These are phyloP conservation scores for Ochropacha duplaris DNA, from an alignment of 2,888 invertebrate species.

Conservation along the genomic window DNA sequence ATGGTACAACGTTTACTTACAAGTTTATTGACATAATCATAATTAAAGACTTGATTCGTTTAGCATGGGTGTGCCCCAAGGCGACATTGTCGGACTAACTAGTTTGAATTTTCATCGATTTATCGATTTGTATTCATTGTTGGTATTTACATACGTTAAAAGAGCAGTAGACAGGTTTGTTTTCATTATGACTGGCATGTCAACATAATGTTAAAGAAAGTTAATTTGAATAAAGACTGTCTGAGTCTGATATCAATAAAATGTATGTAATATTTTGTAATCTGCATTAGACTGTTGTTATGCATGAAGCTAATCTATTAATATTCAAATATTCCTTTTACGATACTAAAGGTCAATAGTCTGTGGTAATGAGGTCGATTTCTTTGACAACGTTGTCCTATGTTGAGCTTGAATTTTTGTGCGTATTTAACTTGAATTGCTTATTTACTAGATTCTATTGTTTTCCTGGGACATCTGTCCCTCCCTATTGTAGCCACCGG, in stretches of 20 bases:
- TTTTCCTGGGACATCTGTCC: too few relatives aligned
- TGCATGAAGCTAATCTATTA: background rate
- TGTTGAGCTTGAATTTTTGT: too few relatives aligned
- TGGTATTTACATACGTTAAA: constrained; percentile 16
- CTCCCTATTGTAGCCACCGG: too few relatives aligned
- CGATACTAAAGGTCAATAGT: too few relatives aligned
- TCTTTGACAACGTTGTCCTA: too few relatives aligned
- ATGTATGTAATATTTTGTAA: background rate
- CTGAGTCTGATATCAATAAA: background rate
- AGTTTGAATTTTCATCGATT: background rate
- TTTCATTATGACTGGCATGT: constrained; percentile 6
- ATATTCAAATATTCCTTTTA: too few relatives aligned
- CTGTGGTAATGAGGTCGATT: too few relatives aligned
- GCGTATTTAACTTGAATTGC: too few relatives aligned
- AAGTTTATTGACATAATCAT: background rate
- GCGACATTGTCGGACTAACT: background rate
- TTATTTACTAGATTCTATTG: too few relatives aligned
- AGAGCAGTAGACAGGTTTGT: constrained; percentile 11
- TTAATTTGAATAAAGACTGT: background rate
- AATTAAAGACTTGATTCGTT: background rate
- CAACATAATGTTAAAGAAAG: constrained; percentile 22
- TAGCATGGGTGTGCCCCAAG: background rate
- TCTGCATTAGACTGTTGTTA: background rate
- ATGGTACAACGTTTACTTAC: background rate
- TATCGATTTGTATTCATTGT: background rate